These are phyloP conservation scores for Scomber colias DNA, from an alignment of 2,113 vertebrate genomes.

Conservation along the genomic window DNA sequence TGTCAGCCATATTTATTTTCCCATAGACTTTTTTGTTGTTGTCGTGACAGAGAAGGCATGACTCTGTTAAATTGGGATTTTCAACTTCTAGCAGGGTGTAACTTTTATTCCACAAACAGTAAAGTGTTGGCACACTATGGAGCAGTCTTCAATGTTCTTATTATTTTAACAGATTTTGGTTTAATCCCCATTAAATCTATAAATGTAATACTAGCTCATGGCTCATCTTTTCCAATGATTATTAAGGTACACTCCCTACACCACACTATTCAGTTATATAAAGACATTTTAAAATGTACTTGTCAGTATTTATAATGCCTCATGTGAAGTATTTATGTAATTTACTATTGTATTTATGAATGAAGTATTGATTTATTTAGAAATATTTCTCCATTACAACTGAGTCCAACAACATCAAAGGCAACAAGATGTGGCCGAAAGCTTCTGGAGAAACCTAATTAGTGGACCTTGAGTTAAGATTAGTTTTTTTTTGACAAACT, in stretches of 20 bases:
- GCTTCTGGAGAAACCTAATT: too few species aligned
- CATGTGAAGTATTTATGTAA: too few species aligned
- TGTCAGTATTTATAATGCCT: too few species aligned
- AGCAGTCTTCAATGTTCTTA: not conserved
- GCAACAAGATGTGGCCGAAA: too few species aligned
- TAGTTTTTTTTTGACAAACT: too few species aligned
- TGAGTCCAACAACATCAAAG: too few species aligned
- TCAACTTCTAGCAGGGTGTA: not conserved
- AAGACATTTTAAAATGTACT: too few species aligned
- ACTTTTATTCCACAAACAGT: not conserved
- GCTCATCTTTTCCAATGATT: not conserved
- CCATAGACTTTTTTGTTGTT: conserved; percentile 7
- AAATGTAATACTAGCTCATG: not conserved
- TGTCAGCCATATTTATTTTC: conserved; percentile 39
- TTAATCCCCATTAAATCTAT: not conserved
- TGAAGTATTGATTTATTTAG: too few species aligned
- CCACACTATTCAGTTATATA: too few species aligned
- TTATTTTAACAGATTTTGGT: not conserved
- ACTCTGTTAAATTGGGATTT: conserved; percentile 3
- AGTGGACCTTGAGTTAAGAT: too few species aligned
- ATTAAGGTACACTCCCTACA: not conserved
- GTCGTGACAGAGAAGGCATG: not conserved
- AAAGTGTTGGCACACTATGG: not conserved
- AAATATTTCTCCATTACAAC: too few species aligned
- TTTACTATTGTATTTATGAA: too few species aligned